Evolutionary conservation across 2,888 invertebrate genomes (phyloP), one percentile per base, ranked within the genome.

Genomic region (Anagyrus pseudococci): DNA sequence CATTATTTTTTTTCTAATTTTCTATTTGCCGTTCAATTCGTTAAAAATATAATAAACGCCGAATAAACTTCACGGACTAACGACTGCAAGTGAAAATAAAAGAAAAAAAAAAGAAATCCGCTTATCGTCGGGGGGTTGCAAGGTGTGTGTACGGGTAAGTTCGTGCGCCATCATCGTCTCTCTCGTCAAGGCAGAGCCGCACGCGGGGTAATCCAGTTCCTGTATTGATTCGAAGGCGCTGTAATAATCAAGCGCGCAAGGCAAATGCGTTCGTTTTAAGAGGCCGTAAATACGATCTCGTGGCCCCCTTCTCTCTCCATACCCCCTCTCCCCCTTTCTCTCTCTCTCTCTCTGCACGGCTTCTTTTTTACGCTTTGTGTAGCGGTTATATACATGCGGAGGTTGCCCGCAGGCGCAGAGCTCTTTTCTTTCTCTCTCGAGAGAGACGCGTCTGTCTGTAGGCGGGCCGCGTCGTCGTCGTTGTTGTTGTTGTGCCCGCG

Each of bases 201-300:
- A n/a, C n/a, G n/a, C n/a, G n/a, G 25, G 33, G 49, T 19, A 17
- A 41, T 44, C 47, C 47, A 29, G 26, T 25, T 53, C 20, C 37
- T 25, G 44, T 47, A 59, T 59, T 44, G 61, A 55, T 55, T 61
- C 56, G 25, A 20, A 20, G 25, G 26, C 29, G 57, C 57, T n/a
- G 44, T 26, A 55, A 61, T 56, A 61, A 61, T 56, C 55, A 44
- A 19, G 33, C 49, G 33, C 48, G 17, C 50, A 23, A 15, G 22
- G 4, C 44, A 40, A 58, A 49, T 55, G 55, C 55, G 55, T 49
- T 55, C 56, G 47, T 55, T 48, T 49, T 58, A 50, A 65, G 49
- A 58, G 61, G 43, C 58, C 62, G 53, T 61, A 61, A 61, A 61
- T 56, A 56, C 37, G 4, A 20, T 2, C 44, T 44, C n/a, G 1